These are phyloP conservation scores for Tetranychus cinnabarinus DNA, from an alignment of 1,140 invertebrate genomes.

Conservation along the genomic window DNA sequence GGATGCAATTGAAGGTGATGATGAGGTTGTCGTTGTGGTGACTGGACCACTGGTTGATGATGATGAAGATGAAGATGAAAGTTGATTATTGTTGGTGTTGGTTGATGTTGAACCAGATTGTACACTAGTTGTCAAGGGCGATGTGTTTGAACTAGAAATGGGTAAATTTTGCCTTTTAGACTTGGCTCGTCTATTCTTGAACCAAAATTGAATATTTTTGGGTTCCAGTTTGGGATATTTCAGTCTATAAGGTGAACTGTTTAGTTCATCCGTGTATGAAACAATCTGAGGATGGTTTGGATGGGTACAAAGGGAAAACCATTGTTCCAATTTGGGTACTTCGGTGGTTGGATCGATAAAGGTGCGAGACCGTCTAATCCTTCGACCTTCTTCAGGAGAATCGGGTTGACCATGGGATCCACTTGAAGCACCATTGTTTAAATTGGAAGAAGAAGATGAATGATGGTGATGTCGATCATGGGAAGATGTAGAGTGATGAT, in stretches of 20 bases:
- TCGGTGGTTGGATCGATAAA: constrained; percentile 96
- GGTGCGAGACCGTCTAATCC: constrained; percentile 51
- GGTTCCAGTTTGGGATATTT: constrained; percentile 88
- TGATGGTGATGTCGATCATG: not conserved
- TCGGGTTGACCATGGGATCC: constrained; percentile 1
- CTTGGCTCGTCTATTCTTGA: constrained; percentile 77
- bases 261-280: constrained; percentile 86
- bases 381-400: constrained; percentile 7
- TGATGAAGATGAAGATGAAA: not conserved
- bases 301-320: constrained; percentile 92
- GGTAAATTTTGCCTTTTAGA: constrained; percentile 71
- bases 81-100: not conserved
- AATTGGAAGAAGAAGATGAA: not conserved
- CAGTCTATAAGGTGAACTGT: constrained; percentile 63
- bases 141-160: not conserved
- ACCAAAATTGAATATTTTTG: constrained; percentile 85
- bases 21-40: not conserved
- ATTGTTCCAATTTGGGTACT: constrained; percentile 82
- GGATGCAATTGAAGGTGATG: not conserved
- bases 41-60: not conserved
- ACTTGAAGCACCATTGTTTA: not conserved
- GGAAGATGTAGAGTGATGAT: not conserved
- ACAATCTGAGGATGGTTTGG: constrained; percentile 86
- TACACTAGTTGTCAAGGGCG: not conserved
- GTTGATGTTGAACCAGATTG: not conserved